Base-by-base conservation (phyloP, 2,888 invertebrate genomes). In the Leucoma salicis region DNA sequence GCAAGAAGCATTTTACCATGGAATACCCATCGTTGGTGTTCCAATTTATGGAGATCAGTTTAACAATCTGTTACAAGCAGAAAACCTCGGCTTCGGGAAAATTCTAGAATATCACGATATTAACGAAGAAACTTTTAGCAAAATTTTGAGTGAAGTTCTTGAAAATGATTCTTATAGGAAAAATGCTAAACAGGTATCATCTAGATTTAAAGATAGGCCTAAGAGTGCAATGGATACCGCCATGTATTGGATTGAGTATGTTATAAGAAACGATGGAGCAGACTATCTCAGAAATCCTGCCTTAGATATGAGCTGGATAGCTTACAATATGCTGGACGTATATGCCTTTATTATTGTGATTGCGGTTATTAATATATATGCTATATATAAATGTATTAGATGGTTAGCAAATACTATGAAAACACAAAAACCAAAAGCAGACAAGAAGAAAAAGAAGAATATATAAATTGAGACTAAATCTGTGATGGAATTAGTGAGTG, bases 231-330 rank as follows among this genome's bases (percentile, higher is more conserved):
- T 86, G 28, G 83, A 91, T 36, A 88, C 83, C 0, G 91, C 91
- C 0, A 70, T 90, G 44, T 92, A 72, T 60, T 92, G 92, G 92
- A 79, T 91, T 7, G 91, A 92, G 49, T 92, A 92, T 57, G 85
- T 92, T 0, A 73, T 92, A 2, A 80, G 92, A 31, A 77, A 92
- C 63, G 88, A 88, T 41, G 92, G 92, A 11, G 91, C 91, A 0
- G 60, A 71, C 1, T 89, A 81, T 41, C 82, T 91, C 57, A 91
- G 89, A 42, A 90, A 83, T 66, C 85, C 91, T 0, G 78, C 88
- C 1, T 62, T 82, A 4, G 69, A 87, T 21, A 62, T 92, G 49
- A 83, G 70, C 46, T 82, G 84, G 73, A 40, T 86, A 3, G 79
- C 74, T 3, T 82, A 78, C 40, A 70, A 63, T 32, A 82, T 87